phyloP scores from a whole-genome alignment of 2,797 vertebrate genomes.

The Mareca strepera region DNA sequence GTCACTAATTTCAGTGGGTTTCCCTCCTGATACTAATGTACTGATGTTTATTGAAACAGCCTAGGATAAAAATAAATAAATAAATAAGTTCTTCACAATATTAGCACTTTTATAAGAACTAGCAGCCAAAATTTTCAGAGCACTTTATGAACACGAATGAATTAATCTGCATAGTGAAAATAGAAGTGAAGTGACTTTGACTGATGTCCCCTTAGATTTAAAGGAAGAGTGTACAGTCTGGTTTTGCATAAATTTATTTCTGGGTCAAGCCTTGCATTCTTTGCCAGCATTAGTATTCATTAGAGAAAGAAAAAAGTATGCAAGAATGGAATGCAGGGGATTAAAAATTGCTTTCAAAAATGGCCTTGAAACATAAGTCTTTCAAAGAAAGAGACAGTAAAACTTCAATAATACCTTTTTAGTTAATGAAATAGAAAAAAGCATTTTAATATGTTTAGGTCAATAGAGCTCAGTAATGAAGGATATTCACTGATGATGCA shows the following conservation, averaged over 20 bases:
- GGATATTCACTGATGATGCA: neutral
- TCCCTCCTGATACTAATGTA: neutral
- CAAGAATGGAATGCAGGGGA: neutral
- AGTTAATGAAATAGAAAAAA: neutral
- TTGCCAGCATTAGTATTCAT: neutral
- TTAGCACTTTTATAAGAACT: neutral
- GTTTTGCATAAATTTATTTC: slow-evolving; percentile 44
- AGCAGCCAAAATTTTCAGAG: neutral
- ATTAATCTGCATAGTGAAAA: neutral
- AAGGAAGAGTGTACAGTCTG: neutral
- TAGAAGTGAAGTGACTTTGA: neutral
- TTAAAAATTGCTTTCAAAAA: slow-evolving; percentile 6
- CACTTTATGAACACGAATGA: neutral
- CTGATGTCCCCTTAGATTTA: slow-evolving; percentile 15
- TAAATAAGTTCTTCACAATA: neutral
- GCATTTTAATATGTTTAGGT: neutral
- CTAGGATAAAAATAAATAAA: neutral
- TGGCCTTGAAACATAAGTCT: neutral
- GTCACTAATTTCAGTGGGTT: neutral
- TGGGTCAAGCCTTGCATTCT: slow-evolving; percentile 11
- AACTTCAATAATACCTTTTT: neutral
- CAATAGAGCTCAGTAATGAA: neutral
- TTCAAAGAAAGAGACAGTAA: neutral
- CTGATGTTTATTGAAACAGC: neutral
- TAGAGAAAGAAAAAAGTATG: neutral